A percentile compares a stretch with the other conserved stretches of the same genome.
Conservation (phyloP, 92 coral and sea anemone genomes). For the Muricea muricata region DNA sequence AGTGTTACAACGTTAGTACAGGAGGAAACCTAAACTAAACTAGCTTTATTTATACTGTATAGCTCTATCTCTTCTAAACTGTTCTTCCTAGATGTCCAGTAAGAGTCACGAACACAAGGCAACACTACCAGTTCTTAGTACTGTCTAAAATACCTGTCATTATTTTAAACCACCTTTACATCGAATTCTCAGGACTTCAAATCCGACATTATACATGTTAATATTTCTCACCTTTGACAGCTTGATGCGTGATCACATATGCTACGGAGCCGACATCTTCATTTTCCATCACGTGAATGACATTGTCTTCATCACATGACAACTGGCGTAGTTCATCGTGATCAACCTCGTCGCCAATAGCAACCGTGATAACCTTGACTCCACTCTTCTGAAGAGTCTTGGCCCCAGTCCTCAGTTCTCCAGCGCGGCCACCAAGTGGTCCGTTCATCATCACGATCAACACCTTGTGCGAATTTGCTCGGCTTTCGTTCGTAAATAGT, state of each 20-base stretch:
- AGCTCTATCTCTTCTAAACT: too few species aligned
- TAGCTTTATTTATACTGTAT: too few species aligned
- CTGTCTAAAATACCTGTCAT: too few species aligned
- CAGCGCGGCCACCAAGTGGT: constrained; percentile 43
- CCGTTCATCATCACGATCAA: constrained; percentile 44
- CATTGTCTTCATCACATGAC: constrained; percentile 33
- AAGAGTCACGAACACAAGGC: too few species aligned
- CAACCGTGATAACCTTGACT: constrained; percentile 38
- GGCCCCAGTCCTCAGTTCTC: constrained; percentile 39
- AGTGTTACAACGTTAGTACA: too few species aligned
- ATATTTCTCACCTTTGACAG: constrained; percentile 1
- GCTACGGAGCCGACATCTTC: constrained; percentile 34
- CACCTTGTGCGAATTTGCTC: constrained; percentile 41
- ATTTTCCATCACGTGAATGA: constrained; percentile 6
- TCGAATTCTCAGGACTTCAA: too few species aligned
- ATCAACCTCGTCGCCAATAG: constrained; percentile 44
- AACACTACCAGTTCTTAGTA: too few species aligned
- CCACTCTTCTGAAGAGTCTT: constrained; percentile 32
- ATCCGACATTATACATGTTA: too few species aligned
- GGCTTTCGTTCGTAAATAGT: constrained; percentile 42
- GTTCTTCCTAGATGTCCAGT: too few species aligned
- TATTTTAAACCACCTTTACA: too few species aligned
- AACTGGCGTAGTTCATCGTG: constrained; percentile 46
- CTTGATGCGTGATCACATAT: constrained; percentile 31
- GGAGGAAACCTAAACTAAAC: too few species aligned